These are phyloP conservation scores for Tinamus major DNA, from an alignment of 2,797 vertebrate genomes.

Conservation along the genomic window DNA sequence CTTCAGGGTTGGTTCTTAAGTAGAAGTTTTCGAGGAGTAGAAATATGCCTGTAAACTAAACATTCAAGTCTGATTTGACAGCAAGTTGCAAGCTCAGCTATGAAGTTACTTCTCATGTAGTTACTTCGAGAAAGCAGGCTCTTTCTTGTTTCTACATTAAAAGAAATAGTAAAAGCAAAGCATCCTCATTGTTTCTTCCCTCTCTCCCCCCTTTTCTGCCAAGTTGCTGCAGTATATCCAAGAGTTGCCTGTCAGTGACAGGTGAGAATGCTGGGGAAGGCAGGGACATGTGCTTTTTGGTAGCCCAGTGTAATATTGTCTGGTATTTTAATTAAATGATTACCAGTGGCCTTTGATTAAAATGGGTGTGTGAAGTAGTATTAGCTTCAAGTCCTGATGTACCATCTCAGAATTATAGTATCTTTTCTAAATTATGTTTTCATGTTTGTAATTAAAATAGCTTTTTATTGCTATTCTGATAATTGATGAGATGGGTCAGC, in stretches of 20 bases:
- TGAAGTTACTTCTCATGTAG: not conserved
- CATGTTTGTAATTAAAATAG: not conserved
- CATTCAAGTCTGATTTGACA: not conserved
- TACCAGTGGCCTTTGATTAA: not conserved
- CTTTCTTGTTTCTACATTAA: not conserved
- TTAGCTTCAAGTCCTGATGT: not conserved
- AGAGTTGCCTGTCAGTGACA: not conserved
- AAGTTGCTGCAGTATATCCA: not conserved
- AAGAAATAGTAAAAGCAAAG: not conserved
- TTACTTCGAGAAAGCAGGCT: not conserved
- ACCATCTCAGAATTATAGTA: not conserved
- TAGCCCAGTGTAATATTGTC: not conserved
- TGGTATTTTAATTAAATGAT: not conserved
- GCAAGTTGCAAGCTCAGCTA: not conserved
- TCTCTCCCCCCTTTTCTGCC: not conserved
- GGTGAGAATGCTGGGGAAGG: constrained; percentile 23
- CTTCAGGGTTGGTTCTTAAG: not conserved
- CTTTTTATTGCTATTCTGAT: not conserved
- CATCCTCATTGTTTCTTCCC: not conserved
- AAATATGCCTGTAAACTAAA: not conserved
- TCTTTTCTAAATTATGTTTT: not conserved
- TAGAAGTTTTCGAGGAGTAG: not conserved
- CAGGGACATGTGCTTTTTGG: constrained; percentile 20
- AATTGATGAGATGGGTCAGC: not conserved
- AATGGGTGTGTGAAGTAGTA: not conserved